These are phyloP conservation scores for Caenorhabditis elegans DNA, from an alignment of 1,140 invertebrate genomes.

Conservation along the genomic window WBcel235 BX284604.4:12601501-12602000, in stretches of 20 bases:
- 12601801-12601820: constrained; percentile 64
- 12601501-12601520: too few relatives aligned
- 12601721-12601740: constrained; percentile 36
- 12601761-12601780: constrained; percentile 92
- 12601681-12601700: constrained; percentile 35
- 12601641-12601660: neutral
- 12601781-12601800: constrained; percentile 94
- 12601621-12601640: neutral
- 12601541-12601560: too few relatives aligned
- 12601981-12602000: neutral
- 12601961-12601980: neutral
- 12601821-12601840: neutral
- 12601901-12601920: neutral
- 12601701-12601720: constrained; percentile 36
- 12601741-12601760: constrained; percentile 84
- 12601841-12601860: neutral
- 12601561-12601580: too few relatives aligned
- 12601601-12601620: too few relatives aligned
- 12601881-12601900: neutral
- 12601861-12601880: neutral
- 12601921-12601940: neutral
- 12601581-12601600: too few relatives aligned
- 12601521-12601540: too few relatives aligned
- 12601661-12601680: neutral
- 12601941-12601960: neutral